Conservation (phyloP, 1,140 invertebrate genomes). For the Sinonovacula constricta region DNA sequence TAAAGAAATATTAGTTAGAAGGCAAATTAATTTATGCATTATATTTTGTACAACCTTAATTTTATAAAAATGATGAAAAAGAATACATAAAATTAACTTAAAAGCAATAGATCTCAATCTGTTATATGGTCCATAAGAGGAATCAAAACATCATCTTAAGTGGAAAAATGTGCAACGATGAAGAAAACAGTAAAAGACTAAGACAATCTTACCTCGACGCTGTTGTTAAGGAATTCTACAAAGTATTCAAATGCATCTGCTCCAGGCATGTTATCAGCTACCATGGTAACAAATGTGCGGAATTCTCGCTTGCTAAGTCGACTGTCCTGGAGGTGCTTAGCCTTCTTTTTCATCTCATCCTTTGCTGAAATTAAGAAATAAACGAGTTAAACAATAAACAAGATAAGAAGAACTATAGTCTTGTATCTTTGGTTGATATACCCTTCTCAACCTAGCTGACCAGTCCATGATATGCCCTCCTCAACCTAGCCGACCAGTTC, state of each 20-base stretch:
- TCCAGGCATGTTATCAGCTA: conserved; percentile 70
- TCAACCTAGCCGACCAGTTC: no score
- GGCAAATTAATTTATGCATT: neutral
- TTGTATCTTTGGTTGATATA: no score
- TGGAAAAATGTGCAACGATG: no score
- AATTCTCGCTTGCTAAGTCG: conserved; percentile 75
- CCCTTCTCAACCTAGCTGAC: no score
- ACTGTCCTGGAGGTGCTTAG: conserved; percentile 67
- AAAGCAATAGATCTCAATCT: neutral
- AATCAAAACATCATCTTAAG: no score
- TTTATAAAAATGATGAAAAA: neutral
- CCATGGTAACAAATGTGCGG: conserved; percentile 68
- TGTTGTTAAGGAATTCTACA: conserved; percentile 73
- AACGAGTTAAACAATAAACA: no score
- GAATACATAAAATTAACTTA: neutral
- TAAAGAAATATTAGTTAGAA: no score
- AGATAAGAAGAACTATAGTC: no score
- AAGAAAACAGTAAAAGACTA: no score
- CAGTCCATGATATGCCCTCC: no score
- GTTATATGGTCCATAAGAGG: neutral
- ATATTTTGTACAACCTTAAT: neutral
- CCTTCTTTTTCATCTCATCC: conserved; percentile 63
- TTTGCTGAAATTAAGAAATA: conserved; percentile 70
- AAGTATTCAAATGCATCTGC: conserved; percentile 75
- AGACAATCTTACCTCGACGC: conserved; percentile 76